Evolutionary conservation across 2,888 invertebrate species (phyloP), one percentile per base, ranked within the genome.

Genomic region (Dorcus parallelipipedus): DNA sequence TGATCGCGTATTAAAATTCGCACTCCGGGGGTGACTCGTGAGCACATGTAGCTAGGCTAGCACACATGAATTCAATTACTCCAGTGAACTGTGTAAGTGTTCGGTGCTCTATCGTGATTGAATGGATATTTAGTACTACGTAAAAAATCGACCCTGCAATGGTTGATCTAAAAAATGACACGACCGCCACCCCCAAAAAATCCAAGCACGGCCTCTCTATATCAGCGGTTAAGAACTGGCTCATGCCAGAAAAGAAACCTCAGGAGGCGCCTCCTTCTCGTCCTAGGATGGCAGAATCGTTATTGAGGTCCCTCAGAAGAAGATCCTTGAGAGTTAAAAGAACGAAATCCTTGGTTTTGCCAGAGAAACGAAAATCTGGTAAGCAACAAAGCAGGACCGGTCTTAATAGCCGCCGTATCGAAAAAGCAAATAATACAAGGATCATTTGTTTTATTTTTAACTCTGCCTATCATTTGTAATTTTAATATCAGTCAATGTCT

Each of bases 331-430:
- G 90, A 62, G 87, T 89, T 42, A 90, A 89, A 77, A 83, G 89
- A 71, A 87, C 89, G 67, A 90, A 90, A 76, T 89, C 88, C 59
- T 79, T 89, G 69, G 88, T 89, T 33, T 84, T 87, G 63, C 84
- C 84, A 63, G 89, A 90, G 77, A 90, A 90, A 77, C 79, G 90
- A 73, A 90, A 90, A 80, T 90, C 90, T 78, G 90, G 90, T 90
- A 84, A 87, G 86, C 81, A 6, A 33, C 26, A 39, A 10, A 43
- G 7, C 7, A 7, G 10, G 6, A 6, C 4, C 10, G 10, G 1
- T 42, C 17, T 42, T 42, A 5, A 7, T 17, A 14, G 5, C 7
- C 42, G 26, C 26, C 26, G 26, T 33, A 33, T 33, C 26, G 26
- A 4, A 33, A 33, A 33, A 33, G 6, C 26, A 33, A 33, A 33